Conservation (phyloP, 2,797 vertebrate species). For the Capromys pilorides region DNA sequence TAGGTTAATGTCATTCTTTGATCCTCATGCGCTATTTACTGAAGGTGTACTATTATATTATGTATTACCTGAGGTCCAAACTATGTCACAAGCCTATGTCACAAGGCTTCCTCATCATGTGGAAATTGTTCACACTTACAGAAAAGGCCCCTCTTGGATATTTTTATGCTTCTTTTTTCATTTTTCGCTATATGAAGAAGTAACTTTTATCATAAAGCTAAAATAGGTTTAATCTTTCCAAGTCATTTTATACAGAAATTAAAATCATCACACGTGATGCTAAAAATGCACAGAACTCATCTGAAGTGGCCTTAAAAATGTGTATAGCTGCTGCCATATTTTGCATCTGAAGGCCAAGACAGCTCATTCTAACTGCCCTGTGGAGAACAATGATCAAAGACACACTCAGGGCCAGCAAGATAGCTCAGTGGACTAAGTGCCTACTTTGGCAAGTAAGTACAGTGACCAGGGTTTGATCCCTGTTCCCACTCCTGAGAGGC, state of each 20-base stretch:
- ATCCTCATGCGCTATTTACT: background rate
- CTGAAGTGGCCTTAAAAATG: background rate
- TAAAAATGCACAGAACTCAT: background rate
- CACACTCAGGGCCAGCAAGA: background rate
- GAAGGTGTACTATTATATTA: slow-evolving; percentile 12
- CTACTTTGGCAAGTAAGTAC: too few relatives aligned
- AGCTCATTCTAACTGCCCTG: background rate
- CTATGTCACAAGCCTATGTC: too few relatives aligned
- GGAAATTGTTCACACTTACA: background rate
- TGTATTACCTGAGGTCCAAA: background rate
- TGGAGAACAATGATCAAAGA: background rate
- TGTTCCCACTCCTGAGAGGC: too few relatives aligned
- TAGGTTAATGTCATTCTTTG: slow-evolving; percentile 27
- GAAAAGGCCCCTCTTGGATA: background rate
- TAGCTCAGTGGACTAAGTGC: too few relatives aligned
- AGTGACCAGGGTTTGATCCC: too few relatives aligned
- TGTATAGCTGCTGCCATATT: background rate
- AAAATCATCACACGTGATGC: background rate
- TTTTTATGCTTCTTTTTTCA: slow-evolving; percentile 1
- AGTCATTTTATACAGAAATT: background rate
- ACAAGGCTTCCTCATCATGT: background rate
- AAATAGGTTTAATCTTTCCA: background rate
- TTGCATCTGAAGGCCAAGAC: background rate
- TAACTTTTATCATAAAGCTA: slow-evolving; percentile 28
- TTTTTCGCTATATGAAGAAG: background rate